These are phyloP conservation scores for Caerostris darwini DNA, from an alignment of 1,140 invertebrate species.

Conservation along the genomic window DNA sequence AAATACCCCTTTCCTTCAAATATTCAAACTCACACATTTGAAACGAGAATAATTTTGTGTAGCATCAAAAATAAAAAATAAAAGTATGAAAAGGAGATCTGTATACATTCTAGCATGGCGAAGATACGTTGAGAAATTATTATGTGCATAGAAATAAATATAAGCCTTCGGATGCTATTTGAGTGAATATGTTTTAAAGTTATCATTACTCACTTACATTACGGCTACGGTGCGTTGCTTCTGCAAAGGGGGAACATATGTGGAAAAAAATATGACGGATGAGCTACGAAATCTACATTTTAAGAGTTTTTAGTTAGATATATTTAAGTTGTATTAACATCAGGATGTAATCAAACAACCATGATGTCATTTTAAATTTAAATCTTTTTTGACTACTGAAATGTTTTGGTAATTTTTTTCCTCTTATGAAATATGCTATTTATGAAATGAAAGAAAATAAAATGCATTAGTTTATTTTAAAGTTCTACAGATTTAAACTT, in stretches of 20 bases:
- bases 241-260: not conserved
- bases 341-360: conserved; percentile 7
- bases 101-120: not conserved
- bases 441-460: too few species aligned
- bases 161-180: not conserved
- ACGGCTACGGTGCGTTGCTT: not conserved
- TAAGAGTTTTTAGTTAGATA: not conserved
- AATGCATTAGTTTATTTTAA: too few species aligned
- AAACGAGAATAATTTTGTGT: not conserved
- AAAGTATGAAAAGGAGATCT: not conserved
- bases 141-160: not conserved
- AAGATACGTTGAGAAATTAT: conserved; percentile 2
- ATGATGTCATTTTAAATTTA: conserved; percentile 22
- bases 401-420: too few species aligned
- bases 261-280: not conserved
- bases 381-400: not conserved
- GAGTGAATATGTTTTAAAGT: not conserved
- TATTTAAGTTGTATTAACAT: not conserved
- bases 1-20: not conserved
- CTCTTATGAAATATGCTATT: too few species aligned
- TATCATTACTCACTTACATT: not conserved
- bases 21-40: not conserved
- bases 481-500: too few species aligned
- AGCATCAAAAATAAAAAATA: not conserved
- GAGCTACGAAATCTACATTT: conserved; percentile 6